Evolutionary conservation across 2,888 invertebrate species (phyloP), one percentile per base, ranked within the genome.

Genomic region (Keiferia lycopersicella): DNA sequence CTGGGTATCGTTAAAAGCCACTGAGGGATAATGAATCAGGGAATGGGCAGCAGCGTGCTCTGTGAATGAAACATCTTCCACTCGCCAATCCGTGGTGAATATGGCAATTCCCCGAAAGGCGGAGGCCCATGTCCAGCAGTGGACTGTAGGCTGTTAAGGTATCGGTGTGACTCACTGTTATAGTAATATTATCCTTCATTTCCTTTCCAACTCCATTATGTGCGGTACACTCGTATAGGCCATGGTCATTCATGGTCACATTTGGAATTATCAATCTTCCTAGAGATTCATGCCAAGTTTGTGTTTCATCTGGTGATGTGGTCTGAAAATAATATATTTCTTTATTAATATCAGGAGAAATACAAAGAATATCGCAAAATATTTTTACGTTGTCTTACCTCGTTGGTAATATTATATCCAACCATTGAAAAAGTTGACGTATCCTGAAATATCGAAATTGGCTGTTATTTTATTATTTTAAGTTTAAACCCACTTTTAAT

Each of bases 161-260:
- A n/a, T n/a, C n/a, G n/a, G n/a, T n/a, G 38, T 26, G 64, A 68
- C 65, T 72, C 76, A 87, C 89, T 71, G 80, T 76, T 56, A 91
- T 80, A 58, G 66, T 70, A 22, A 88, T 79, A 58, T 71, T 64
- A 58, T 68, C 71, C 7, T 67, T 73, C 7, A 70, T 67, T 0
- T 66, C 67, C 1, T 66, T 72, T 7, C 90, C 91, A 61, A 82
- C 87, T 1, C 62, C 58, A 61, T 88, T 91, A 8, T 65, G 64
- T 0, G 86, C 88, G 34, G 67, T 73, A 66, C 91, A 91, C 68
- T 84, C 78, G 58, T 91, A 91, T 1, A 67, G 73, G 0, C 91
- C 91, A 30, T 75, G 74, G 61, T 91, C 89, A 16, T 78, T 72
- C 11, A 73, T 70, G 61, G 67, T 62, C 12, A 85, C 69, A 1